A percentile compares a stretch with the other conserved stretches of the same genome.
Conservation (phyloP, 2,113 vertebrate genomes). For the Oreochromis spilurus region DNA sequence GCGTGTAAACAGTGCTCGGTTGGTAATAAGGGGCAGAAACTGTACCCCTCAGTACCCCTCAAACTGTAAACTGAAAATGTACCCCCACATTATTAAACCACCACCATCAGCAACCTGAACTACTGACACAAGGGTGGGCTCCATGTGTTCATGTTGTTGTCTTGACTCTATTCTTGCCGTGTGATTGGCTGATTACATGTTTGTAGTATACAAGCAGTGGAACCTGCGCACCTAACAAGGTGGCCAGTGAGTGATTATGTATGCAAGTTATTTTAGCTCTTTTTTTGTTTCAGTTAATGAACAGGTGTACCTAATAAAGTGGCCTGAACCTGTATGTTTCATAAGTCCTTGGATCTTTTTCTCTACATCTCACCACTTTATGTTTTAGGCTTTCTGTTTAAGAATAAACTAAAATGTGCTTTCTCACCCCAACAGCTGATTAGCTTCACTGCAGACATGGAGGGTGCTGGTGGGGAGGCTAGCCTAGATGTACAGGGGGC, state of each 20-base stretch:
- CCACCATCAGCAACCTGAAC: not conserved
- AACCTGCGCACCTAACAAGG: not conserved
- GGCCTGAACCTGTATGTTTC: not conserved
- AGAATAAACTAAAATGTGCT: not conserved
- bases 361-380: not conserved
- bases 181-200: not conserved
- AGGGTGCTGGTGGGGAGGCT: constrained; percentile 12
- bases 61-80: not conserved
- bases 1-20: not conserved
- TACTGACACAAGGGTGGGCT: not conserved
- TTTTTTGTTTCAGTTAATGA: not conserved
- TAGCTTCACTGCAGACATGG: constrained; percentile 39
- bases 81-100: not conserved
- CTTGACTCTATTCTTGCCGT: not conserved
- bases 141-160: not conserved
- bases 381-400: not conserved
- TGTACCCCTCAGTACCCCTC: not conserved
- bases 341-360: not conserved
- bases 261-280: not conserved
- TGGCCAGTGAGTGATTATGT: not conserved
- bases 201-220: not conserved
- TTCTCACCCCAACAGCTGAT: not conserved
- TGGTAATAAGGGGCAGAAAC: not conserved
- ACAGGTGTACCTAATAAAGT: not conserved
- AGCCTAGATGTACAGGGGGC: not conserved